phyloP scores from a whole-genome alignment of 2,888 invertebrate genomes.

The Argyresthia goedartella region DNA sequence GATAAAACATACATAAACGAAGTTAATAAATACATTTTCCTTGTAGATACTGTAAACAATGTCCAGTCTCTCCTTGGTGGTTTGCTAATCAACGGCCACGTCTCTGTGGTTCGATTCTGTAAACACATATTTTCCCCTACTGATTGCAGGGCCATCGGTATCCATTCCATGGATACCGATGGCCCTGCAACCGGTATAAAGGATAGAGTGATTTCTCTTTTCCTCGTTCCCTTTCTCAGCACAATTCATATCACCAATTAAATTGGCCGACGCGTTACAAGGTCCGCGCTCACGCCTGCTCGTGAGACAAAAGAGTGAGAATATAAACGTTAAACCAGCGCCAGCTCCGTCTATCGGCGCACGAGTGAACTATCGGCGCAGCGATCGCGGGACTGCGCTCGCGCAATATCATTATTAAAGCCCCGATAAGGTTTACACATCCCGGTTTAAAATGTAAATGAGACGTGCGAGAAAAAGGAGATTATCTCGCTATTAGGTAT shows the following conservation, averaged over 20 bases:
- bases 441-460: slow-evolving; percentile 56
- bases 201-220: neutral
- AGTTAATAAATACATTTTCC: no score
- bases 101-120: no score
- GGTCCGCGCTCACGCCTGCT: slow-evolving; percentile 41
- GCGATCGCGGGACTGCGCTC: slow-evolving; percentile 19
- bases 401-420: slow-evolving; percentile 52
- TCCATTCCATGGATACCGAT: no score
- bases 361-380: slow-evolving; percentile 22
- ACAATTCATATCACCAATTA: slow-evolving; percentile 43
- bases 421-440: slow-evolving; percentile 16
- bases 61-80: no score
- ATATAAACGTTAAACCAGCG: slow-evolving; percentile 27
- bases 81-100: no score
- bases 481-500: slow-evolving; percentile 68
- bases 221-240: neutral
- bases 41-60: no score
- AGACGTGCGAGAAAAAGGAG: slow-evolving; percentile 58
- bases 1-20: no score
- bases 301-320: slow-evolving; percentile 15
- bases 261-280: slow-evolving; percentile 36
- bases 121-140: no score
- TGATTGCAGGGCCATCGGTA: no score
- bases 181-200: no score
- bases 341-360: slow-evolving; percentile 16